phyloP scores from a whole-genome alignment of 2,888 invertebrate species.

The Junonia oenone region DNA sequence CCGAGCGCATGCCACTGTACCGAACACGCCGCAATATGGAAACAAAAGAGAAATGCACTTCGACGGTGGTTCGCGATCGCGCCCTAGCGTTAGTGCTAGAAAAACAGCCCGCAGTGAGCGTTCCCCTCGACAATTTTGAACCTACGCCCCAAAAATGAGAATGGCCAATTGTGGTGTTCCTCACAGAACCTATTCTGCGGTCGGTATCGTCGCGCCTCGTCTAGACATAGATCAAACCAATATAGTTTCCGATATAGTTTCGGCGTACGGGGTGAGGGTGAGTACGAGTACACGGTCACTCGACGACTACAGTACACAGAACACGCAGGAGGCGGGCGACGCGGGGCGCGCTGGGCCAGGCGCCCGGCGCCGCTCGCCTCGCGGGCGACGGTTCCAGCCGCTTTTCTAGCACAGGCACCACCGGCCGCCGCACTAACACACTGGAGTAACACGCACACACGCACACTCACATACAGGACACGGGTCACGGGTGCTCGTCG shows the following conservation, averaged over 20 bases:
- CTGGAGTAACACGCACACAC: slow-evolving; percentile 62
- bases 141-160: slow-evolving; percentile 62
- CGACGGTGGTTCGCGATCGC: slow-evolving; percentile 63
- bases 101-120: slow-evolving; percentile 82
- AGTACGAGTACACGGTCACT: slow-evolving; percentile 65
- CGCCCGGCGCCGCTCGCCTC: slow-evolving; percentile 36
- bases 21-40: slow-evolving; percentile 59
- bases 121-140: slow-evolving; percentile 70
- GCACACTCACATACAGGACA: slow-evolving; percentile 68
- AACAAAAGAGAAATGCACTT: slow-evolving; percentile 78
- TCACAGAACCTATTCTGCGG: slow-evolving; percentile 81
- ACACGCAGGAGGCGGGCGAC: slow-evolving; percentile 61
- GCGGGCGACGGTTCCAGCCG: slow-evolving; percentile 62
- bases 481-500: slow-evolving; percentile 46
- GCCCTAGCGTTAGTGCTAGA: slow-evolving; percentile 83
- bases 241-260: slow-evolving; percentile 75
- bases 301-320: slow-evolving; percentile 77
- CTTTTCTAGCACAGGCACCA: slow-evolving; percentile 76
- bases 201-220: slow-evolving; percentile 67
- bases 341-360: slow-evolving; percentile 34
- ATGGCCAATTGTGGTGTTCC: slow-evolving; percentile 76
- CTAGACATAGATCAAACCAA: slow-evolving; percentile 78
- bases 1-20: slow-evolving; percentile 99
- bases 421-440: slow-evolving; percentile 51
- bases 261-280: slow-evolving; percentile 51